Evolutionary conservation across 2,797 vertebrate genomes (phyloP).

Genomic region (Jordanella pulchra): DNA sequence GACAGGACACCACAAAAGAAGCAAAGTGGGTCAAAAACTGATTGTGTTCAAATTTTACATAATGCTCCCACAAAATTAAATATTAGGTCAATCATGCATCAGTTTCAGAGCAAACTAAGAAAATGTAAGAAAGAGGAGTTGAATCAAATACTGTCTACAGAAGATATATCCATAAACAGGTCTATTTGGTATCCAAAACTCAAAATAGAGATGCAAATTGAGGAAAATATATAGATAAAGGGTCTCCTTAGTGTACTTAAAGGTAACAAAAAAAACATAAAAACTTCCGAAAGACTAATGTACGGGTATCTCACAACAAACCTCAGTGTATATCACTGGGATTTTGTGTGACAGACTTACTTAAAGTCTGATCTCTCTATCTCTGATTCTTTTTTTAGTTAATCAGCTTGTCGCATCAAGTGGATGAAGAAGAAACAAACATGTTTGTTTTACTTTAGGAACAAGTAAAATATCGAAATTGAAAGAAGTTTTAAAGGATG

Average conservation of each 20-base stretch:
- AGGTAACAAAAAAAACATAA: background rate
- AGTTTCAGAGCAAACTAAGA: background rate
- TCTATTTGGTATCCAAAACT: background rate
- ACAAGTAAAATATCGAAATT: too few relatives aligned
- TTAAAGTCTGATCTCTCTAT: too few relatives aligned
- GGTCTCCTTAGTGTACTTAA: background rate
- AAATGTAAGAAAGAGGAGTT: background rate
- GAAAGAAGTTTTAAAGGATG: too few relatives aligned
- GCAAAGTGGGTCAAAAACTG: background rate
- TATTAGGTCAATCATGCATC: background rate
- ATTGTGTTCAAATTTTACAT: constrained; percentile 11
- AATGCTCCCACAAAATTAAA: constrained; percentile 6
- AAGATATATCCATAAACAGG: background rate
- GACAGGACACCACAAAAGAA: constrained; percentile 9
- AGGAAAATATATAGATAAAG: background rate
- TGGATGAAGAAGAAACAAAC: too few relatives aligned
- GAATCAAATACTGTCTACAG: background rate
- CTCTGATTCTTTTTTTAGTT: too few relatives aligned
- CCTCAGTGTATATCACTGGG: background rate
- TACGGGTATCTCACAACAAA: background rate
- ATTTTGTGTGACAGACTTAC: background rate
- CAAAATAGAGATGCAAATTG: too few relatives aligned
- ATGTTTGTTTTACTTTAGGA: too few relatives aligned
- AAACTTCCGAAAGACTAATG: background rate
- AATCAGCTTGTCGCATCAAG: too few relatives aligned